Evolutionary conservation across 2,888 invertebrate species (phyloP), one percentile per base, ranked within the genome.

Genomic region (Girardia tigrina): DNA sequence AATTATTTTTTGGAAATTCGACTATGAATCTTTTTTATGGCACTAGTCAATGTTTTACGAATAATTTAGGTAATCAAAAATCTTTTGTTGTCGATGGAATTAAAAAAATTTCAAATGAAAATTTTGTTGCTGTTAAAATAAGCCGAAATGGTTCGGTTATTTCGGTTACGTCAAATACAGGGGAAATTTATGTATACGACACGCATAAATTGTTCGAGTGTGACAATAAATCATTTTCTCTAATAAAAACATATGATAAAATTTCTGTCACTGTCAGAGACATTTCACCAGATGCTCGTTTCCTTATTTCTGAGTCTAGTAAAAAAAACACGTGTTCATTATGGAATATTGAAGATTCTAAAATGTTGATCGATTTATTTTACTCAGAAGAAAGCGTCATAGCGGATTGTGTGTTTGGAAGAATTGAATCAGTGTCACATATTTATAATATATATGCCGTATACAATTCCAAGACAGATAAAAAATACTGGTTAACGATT

Each of bases 391-490:
- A 56, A 56, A 56, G n/a, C n/a, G 8, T 20, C n/a, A 56, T 56
- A 20, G 56, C 23, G 6, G 56, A 56, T 56, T 56, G 56, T 56
- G n/a, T 56, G 23, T 56, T 56, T 56, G 56, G 56, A 12, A 56
- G 56, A 56, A 56, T 56, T 56, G 56, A 56, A 56, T n/a, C 56
- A 8, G 56, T 56, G 4, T 56, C 56, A 56, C 56, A 56, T 56
- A 56, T 56, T 56, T 56, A 56, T 56, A 56, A 56, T 56, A 56
- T 56, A 20, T 56, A 56, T 56, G 56, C 8, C n/a, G 23, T 56
- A 20, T 56, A 56, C 23, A 56, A 56, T n/a, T 12, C 8, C 4
- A 56, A 56, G 4, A 23, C n/a, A 56, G 4, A 4, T 4, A 56
- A 56, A 6, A 56, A 56, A 56, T 56, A 56, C n/a, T 56, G 4